Evolutionary conservation across 2,888 invertebrate species (phyloP).

Genomic region (Leistus spinibarbis): DNA sequence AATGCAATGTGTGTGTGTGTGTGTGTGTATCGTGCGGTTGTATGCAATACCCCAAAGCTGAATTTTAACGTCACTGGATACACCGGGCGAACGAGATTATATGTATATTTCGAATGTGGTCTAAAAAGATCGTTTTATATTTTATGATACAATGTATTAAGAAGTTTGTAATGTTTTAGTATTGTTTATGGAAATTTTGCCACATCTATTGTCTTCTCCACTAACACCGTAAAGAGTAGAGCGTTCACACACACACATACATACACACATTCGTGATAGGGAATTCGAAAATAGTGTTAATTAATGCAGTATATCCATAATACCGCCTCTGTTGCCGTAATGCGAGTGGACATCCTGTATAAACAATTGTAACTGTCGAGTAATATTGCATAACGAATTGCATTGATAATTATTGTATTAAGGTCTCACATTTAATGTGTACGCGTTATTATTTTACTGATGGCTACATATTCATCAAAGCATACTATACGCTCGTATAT

Average conservation of each 20-base stretch:
- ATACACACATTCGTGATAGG: too few relatives aligned
- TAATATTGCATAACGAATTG: slow-evolving; percentile 34
- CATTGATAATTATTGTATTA: slow-evolving; percentile 35
- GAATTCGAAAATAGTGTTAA: neutral
- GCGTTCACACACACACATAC: too few relatives aligned
- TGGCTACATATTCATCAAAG: neutral
- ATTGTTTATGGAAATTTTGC: too few relatives aligned
- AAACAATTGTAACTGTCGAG: neutral
- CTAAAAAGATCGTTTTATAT: neutral
- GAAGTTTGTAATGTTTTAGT: too few relatives aligned
- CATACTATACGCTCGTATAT: too few relatives aligned
- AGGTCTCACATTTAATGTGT: slow-evolving; percentile 16
- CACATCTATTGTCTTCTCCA: too few relatives aligned
- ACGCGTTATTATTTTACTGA: neutral
- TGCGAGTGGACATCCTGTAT: neutral
- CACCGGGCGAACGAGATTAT: neutral
- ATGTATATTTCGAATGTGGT: too few relatives aligned
- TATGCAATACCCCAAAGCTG: slow-evolving; percentile 3
- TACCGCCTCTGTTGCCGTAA: neutral
- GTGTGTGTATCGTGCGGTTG: neutral
- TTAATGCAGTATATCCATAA: too few relatives aligned
- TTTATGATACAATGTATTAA: neutral
- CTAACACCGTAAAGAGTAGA: too few relatives aligned
- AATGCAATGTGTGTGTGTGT: neutral
- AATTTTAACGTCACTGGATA: neutral